Conservation (phyloP, 2,113 vertebrate species). For the Myxocyprinus asiaticus region DNA sequence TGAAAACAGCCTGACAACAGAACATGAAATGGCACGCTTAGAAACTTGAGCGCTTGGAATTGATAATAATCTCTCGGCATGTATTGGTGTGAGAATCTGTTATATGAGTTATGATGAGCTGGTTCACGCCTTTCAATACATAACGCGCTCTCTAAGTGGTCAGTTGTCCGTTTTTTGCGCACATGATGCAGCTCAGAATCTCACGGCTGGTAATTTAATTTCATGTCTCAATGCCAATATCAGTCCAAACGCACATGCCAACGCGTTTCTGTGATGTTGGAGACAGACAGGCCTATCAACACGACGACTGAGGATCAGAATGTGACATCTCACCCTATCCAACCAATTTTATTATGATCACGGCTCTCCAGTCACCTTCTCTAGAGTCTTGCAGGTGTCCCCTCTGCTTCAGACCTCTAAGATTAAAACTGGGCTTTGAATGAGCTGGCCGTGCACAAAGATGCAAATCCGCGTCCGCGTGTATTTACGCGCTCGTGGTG, state of each 20-base stretch:
- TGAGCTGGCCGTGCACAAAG: slow-evolving; percentile 46
- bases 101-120: slow-evolving; percentile 13
- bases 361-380: slow-evolving; percentile 3
- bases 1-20: neutral
- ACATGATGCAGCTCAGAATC: neutral
- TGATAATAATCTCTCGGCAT: neutral
- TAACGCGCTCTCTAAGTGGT: slow-evolving; percentile 23
- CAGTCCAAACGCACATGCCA: slow-evolving; percentile 12
- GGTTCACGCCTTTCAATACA: slow-evolving; percentile 28
- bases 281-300: slow-evolving; percentile 20
- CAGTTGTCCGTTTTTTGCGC: slow-evolving; percentile 30
- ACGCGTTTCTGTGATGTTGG: slow-evolving; percentile 15
- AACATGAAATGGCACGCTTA: neutral
- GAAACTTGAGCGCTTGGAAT: neutral
- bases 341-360: neutral
- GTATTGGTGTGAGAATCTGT: neutral
- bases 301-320: neutral
- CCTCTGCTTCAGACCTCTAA: slow-evolving; percentile 7
- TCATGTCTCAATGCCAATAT: slow-evolving; percentile 4
- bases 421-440: slow-evolving; percentile 24
- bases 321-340: slow-evolving; percentile 13
- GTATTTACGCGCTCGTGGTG: slow-evolving; percentile 76
- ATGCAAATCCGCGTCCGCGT: slow-evolving; percentile 54
- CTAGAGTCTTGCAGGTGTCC: slow-evolving; percentile 21
- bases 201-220: slow-evolving; percentile 32